Base-by-base conservation (phyloP, 2,888 invertebrate species). In the Brachypterus glaber region DNA sequence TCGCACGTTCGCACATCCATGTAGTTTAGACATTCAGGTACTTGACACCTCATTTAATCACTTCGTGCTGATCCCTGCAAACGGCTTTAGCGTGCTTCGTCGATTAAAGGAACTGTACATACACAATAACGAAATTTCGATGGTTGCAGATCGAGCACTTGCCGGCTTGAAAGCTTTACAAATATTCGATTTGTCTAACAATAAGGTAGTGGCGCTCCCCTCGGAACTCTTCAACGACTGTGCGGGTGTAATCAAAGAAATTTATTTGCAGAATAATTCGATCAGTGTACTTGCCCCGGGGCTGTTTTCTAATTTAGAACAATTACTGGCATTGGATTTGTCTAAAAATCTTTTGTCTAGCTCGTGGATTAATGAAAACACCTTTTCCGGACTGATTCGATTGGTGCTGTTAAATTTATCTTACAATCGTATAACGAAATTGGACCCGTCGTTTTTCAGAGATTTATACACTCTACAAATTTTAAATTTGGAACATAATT, bases 241-340 rank as follows among this genome's bases (percentile, higher is more conserved):
- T 55, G 71, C 78, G 35, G 77, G 78, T 46, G 78, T 81, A 44
- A 80, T 92, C 53, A 86, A 84, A 67, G 90, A 91, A 68, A 80
- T 92, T 57, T 84, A 89, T 67, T 69, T 91, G 60, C 87, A 89
- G 66, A 91, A 91, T 67, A 92, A 92, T 71, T 87, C 89, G 14
- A 82, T 93, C 53, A 82, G 82, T 61, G 82, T 83, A 30, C 71
- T 92, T 48, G 84, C 89, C 48, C 85, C 88, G 1, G 84, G 83
- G 49, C 72, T 92, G 37, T 86, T 93, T 59, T 77, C 84, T n/a
- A 84, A 87, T 62, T 70, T 91, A 50, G 82, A 82, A 53, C 86
- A 83, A 58, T 69, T 93, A 49, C 73, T 82, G 51, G 81, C 82
- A 2, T 67, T 92, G 48, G 90, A 92, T 67, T 67, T 92, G 58